Conservation (phyloP, 2,113 vertebrate species). For the Desmodus rotundus region DNA sequence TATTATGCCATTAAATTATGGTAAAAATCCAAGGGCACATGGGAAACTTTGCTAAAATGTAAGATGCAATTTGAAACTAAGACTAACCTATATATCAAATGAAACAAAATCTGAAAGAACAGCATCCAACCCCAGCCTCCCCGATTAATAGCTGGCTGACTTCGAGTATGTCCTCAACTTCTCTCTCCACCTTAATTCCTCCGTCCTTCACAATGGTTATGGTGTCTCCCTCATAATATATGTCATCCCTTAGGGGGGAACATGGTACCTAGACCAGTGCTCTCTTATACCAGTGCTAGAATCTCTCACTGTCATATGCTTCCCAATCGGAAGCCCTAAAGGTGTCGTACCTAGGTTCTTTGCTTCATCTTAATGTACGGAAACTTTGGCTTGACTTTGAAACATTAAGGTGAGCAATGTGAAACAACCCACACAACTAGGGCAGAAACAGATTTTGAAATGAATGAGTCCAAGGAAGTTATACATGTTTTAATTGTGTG, state of each 20-base stretch:
- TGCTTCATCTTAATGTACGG: background rate
- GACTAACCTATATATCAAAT: background rate
- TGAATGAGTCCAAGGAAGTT: background rate
- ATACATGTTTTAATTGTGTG: background rate
- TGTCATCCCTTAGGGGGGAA: too few species aligned
- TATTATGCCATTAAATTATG: background rate
- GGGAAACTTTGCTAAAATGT: background rate
- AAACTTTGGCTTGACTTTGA: background rate
- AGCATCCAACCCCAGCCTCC: background rate
- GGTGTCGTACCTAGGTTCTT: background rate
- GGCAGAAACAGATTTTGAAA: background rate
- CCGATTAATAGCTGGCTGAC: fast-evolving
- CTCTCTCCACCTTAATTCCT: too few species aligned
- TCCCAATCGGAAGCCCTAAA: background rate
- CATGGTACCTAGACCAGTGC: fast-evolving
- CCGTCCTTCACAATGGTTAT: background rate
- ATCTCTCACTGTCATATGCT: background rate
- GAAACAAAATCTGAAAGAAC: background rate
- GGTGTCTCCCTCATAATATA: fast-evolving
- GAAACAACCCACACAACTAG: background rate
- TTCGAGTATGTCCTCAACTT: fast-evolving
- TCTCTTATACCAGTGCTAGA: background rate
- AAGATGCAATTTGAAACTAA: background rate
- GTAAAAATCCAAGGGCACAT: background rate
- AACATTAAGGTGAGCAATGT: too few species aligned